Evolutionary conservation across 2,797 vertebrate genomes (phyloP).

Genomic region (Manis crassicaudata): DNA sequence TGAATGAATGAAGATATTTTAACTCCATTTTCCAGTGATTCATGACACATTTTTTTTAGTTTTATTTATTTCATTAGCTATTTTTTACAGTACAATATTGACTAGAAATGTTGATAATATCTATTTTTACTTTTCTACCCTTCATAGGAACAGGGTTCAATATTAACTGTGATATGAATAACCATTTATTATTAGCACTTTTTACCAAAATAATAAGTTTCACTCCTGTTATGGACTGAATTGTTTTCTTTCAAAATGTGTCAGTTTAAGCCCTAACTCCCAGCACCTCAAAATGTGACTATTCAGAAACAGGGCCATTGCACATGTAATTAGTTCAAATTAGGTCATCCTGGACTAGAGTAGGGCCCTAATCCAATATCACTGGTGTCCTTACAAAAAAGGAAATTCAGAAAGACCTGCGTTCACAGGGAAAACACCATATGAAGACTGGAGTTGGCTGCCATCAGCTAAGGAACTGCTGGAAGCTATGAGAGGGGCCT

Average conservation of each 20-base stretch:
- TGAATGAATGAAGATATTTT: not conserved
- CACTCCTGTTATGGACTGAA: not conserved
- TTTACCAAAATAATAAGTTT: not conserved
- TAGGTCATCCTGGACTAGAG: fast-evolving
- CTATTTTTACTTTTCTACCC: not conserved
- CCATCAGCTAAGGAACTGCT: no score
- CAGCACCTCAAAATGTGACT: not conserved
- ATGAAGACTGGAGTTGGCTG: not conserved
- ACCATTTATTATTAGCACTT: not conserved
- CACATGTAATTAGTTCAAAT: not conserved
- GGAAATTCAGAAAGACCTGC: not conserved
- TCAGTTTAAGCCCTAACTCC: not conserved
- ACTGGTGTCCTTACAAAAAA: not conserved
- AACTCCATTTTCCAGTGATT: not conserved
- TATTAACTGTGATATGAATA: not conserved
- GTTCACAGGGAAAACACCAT: not conserved
- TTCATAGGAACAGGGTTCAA: not conserved
- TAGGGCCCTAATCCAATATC: not conserved
- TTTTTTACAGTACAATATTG: not conserved
- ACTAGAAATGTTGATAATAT: not conserved
- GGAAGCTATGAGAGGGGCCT: not conserved
- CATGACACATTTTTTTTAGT: not conserved
- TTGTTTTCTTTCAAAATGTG: not conserved
- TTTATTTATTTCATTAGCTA: not conserved
- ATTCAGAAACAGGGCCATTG: not conserved